A percentile compares a stretch with the other conserved stretches of the same genome.
phyloP scores from a whole-genome alignment of 53 echinoderm and acorn worm genomes.

The Zoroaster sp. region DNA sequence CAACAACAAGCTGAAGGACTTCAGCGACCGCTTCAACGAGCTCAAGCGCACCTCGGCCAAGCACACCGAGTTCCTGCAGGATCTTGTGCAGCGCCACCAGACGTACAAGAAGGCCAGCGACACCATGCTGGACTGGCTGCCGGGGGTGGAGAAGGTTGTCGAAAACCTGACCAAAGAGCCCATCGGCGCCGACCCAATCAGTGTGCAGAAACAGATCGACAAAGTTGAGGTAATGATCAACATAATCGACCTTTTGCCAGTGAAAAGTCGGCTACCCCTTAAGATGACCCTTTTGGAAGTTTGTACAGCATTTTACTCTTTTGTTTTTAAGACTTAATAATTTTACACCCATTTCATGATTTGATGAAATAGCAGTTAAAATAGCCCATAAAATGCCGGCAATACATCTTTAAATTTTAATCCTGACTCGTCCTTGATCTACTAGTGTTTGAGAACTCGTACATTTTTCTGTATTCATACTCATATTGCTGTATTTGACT shows the following conservation, averaged over 20 bases:
- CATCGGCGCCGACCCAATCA: slow-evolving; percentile 75
- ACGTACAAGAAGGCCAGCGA: slow-evolving; percentile 67
- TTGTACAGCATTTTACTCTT: too few relatives aligned
- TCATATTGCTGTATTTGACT: too few relatives aligned
- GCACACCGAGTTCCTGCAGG: slow-evolving; percentile 77
- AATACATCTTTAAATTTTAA: too few relatives aligned
- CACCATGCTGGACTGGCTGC: slow-evolving; percentile 78
- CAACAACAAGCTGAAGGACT: slow-evolving; percentile 70
- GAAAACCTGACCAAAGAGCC: slow-evolving; percentile 72
- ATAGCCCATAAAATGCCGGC: too few relatives aligned
- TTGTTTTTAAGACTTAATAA: too few relatives aligned
- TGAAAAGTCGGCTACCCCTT: not conserved
- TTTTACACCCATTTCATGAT: too few relatives aligned
- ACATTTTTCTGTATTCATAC: too few relatives aligned
- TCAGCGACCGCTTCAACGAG: slow-evolving; percentile 72
- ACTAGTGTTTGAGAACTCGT: too few relatives aligned
- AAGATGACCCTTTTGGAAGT: too few relatives aligned
- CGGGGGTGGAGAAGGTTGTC: slow-evolving; percentile 80
- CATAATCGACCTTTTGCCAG: not conserved
- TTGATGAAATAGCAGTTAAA: too few relatives aligned
- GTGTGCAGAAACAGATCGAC: slow-evolving; percentile 90
- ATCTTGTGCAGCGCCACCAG: slow-evolving; percentile 67
- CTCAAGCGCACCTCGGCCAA: slow-evolving; percentile 79
- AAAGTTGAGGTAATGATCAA: slow-evolving; percentile 75
- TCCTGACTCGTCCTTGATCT: too few relatives aligned